phyloP scores from a whole-genome alignment of 2,113 vertebrate species.

The Nibea albiflora region DNA sequence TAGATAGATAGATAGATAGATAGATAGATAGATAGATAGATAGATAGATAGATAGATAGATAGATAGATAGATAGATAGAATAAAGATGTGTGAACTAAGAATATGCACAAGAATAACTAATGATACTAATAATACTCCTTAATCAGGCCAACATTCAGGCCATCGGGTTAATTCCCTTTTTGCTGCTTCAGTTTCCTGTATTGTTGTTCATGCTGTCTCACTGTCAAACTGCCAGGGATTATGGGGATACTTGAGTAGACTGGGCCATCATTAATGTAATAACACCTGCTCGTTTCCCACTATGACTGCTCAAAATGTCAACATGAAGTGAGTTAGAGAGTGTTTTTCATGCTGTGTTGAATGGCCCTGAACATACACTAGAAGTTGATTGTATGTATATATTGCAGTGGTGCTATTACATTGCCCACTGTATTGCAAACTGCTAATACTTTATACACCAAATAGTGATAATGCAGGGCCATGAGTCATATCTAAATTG shows the following conservation, averaged over 20 bases:
- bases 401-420: constrained; percentile 6
- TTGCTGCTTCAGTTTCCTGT: not conserved
- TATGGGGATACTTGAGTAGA: not conserved
- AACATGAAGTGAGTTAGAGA: too few relatives aligned
- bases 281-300: not conserved
- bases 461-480: constrained; percentile 12
- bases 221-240: not conserved
- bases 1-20: constrained; percentile 16
- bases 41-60: too few relatives aligned
- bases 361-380: not conserved
- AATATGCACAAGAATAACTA: too few relatives aligned
- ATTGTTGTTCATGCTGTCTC: not conserved
- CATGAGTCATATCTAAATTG: constrained; percentile 37
- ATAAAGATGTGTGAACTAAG: not conserved
- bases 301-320: too few relatives aligned
- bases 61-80: too few relatives aligned
- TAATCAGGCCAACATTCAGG: not conserved
- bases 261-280: not conserved
- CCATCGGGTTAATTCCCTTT: not conserved
- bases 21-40: not conserved
- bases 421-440: constrained; percentile 10
- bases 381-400: not conserved
- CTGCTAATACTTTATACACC: constrained; percentile 1
- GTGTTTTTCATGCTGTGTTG: not conserved
- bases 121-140: too few relatives aligned